Conservation (phyloP, 2,797 vertebrate species). For the Pangasius mekongensis region DNA sequence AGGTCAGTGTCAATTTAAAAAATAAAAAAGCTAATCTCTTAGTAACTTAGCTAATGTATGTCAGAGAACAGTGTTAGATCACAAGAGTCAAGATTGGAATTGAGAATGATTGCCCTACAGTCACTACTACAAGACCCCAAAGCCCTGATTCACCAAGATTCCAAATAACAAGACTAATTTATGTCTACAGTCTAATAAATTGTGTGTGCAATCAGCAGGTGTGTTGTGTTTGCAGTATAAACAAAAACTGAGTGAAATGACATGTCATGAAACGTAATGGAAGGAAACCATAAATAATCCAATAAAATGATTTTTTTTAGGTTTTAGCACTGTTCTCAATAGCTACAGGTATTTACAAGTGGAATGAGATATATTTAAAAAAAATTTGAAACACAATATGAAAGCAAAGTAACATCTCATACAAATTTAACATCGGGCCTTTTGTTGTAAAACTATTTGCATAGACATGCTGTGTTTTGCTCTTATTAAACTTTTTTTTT, state of each 20-base stretch:
- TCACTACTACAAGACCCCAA: background rate
- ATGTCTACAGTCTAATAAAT: background rate
- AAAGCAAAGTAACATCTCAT: background rate
- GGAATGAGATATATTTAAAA: background rate
- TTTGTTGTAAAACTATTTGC: background rate
- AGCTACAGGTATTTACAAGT: background rate
- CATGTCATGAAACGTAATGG: too few species aligned
- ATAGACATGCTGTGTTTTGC: background rate
- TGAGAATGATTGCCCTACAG: background rate
- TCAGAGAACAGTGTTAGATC: background rate
- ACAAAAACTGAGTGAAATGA: background rate
- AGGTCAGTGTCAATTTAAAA: background rate
- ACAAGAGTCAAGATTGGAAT: background rate
- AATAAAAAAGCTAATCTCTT: background rate
- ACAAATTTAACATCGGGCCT: background rate
- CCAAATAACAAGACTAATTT: background rate
- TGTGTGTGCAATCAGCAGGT: background rate
- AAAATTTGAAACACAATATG: background rate
- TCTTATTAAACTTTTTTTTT: too few species aligned
- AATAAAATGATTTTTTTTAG: background rate
- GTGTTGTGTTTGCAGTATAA: background rate
- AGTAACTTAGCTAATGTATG: background rate
- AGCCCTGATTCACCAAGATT: background rate
- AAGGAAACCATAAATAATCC: background rate
- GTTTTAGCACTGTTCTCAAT: too few species aligned